Base-by-base conservation (phyloP, 2,888 invertebrate genomes). In the Cantharis rufa region DNA sequence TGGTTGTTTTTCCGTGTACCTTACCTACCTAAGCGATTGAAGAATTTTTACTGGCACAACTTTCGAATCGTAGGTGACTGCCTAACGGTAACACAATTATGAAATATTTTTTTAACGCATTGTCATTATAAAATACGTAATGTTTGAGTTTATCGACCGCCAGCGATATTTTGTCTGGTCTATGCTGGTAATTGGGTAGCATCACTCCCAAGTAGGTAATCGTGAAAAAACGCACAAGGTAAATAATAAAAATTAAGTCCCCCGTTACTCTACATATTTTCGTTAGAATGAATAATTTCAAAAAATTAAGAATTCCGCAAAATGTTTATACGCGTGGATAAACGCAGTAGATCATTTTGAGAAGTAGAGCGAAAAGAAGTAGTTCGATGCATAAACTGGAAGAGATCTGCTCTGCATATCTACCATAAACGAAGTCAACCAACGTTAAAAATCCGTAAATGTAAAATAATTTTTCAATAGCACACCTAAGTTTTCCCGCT, bases 21-120 rank as follows among this genome's bases (percentile, higher is more conserved):
- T 48, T n/a, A 48, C 48, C 48, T n/a, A n/a, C 48, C 48, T 48
- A 48, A n/a, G n/a, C n/a, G 48, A 48, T 48, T n/a, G 24, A 69
- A 74, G 74, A 74, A 74, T 74, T 74, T 69, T 74, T 74, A 74
- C 62, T 62, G 32, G 66, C 68, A 68, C 72, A 61, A 72, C 72
- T 72, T 72, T 72, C 72, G 68, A 72, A 72, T 68, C 69, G 62
- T 62, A 70, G 69, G 63, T 61, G n/a, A 28, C 61, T 72, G 32
- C 21, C 74, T 74, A 74, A 74, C 74, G 74, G 74, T 74, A 70
- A 74, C 28, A 32, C 27, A 62, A 74, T 74, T 73, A 73, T 28
- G 72, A 73, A 62, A 73, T 69, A 61, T 68, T 18, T 11, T 27
- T 18, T 72, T 64, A 63, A 64, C 24, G 15, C 15, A 21, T 27